phyloP scores from a whole-genome alignment of 37 sponge, comb jelly and placozoan genomes.

The Dysidea cf. avara region DNA sequence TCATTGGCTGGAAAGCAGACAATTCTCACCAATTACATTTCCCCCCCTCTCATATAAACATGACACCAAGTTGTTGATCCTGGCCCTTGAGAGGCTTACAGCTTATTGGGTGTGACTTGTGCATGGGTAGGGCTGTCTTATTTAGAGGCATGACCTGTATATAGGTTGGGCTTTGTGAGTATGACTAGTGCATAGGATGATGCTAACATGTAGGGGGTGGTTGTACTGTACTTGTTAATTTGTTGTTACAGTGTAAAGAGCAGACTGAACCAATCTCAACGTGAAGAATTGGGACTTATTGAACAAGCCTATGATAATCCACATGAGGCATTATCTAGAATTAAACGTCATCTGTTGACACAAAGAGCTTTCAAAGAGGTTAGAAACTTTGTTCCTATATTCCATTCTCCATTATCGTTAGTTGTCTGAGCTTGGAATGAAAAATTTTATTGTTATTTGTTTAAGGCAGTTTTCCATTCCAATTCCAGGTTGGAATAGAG shows the following conservation, averaged over 20 bases:
- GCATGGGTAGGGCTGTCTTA: too few relatives aligned
- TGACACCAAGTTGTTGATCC: slow-evolving; percentile 98
- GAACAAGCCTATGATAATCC: slow-evolving; percentile 99
- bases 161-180: slow-evolving; percentile 18
- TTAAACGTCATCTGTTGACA: slow-evolving; percentile 96
- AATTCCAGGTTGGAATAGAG: slow-evolving; percentile 84
- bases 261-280: slow-evolving; percentile 94
- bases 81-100: slow-evolving; percentile 96
- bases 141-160: slow-evolving; percentile 91
- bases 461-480: background rate
- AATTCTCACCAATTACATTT: slow-evolving; percentile 98
- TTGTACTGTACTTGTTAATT: background rate
- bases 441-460: too few relatives aligned
- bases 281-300: slow-evolving; percentile 97
- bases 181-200: background rate
- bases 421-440: too few relatives aligned
- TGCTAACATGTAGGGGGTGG: too few relatives aligned
- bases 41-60: slow-evolving; percentile 99
- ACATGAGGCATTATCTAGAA: slow-evolving; percentile 96
- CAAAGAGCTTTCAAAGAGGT: slow-evolving; percentile 98
- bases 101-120: too few relatives aligned
- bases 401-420: too few relatives aligned
- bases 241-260: slow-evolving; percentile 89
- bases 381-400: background rate
- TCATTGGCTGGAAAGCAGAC: slow-evolving; percentile 98